phyloP scores from a whole-genome alignment of 2,888 invertebrate genomes.

The Argyra leucocephala region DNA sequence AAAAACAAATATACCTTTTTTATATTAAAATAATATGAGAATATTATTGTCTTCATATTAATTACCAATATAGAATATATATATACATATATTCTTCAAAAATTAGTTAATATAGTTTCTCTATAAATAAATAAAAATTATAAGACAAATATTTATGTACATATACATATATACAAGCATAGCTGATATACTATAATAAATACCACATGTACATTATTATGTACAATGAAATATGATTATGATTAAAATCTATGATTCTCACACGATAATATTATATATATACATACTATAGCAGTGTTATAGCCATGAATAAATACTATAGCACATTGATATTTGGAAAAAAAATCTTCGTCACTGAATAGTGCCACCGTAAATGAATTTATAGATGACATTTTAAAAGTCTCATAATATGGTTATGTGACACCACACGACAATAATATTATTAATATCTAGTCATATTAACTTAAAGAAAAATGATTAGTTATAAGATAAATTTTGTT shows the following conservation, averaged over 20 bases:
- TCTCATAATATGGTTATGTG: slow-evolving; percentile 4
- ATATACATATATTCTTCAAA: too few species aligned
- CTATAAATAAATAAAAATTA: too few species aligned
- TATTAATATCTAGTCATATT: not conserved
- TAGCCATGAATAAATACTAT: not conserved
- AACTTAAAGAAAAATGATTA: not conserved
- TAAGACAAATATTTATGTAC: too few species aligned
- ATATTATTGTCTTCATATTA: too few species aligned
- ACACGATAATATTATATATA: not conserved
- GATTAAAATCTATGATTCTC: not conserved
- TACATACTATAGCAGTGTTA: not conserved
- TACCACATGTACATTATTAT: not conserved
- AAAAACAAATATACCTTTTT: too few species aligned
- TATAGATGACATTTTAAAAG: slow-evolving; percentile 8
- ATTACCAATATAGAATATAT: too few species aligned
- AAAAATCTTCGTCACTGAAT: slow-evolving; percentile 5
- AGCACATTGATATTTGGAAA: not conserved
- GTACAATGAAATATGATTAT: not conserved
- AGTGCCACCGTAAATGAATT: slow-evolving; percentile 8
- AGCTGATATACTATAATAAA: too few species aligned
- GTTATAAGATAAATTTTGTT: not conserved
- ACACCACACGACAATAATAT: not conserved
- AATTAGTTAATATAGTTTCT: too few species aligned
- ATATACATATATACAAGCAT: too few species aligned
- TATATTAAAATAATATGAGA: too few species aligned